Percentiles rank a stretch among this genome's conserved stretches.
Evolutionary conservation across 2,888 invertebrate genomes (phyloP).

Genomic region (Clivina fossor): DNA sequence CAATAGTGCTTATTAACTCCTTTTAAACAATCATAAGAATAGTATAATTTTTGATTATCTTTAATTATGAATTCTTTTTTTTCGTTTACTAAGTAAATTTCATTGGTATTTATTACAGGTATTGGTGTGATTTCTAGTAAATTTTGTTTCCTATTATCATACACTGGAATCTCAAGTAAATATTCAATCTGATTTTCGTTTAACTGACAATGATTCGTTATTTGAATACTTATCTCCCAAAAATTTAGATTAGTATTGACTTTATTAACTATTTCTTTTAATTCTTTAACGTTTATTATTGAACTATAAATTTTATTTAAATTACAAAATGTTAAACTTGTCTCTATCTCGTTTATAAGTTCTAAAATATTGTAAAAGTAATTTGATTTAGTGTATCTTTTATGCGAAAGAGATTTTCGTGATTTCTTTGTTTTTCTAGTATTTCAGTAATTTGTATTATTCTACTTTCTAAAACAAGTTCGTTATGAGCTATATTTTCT

Average conservation of each 20-base stretch:
- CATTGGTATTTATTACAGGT: neutral
- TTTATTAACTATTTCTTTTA: neutral
- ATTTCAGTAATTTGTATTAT: neutral
- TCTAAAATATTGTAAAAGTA: neutral
- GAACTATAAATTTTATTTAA: neutral
- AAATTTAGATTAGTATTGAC: neutral
- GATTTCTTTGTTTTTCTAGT: neutral
- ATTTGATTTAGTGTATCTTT: neutral
- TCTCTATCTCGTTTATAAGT: neutral
- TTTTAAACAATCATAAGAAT: neutral
- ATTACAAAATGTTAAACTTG: conserved; percentile 1
- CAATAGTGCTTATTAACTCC: neutral
- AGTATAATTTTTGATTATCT: neutral
- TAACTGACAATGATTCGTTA: neutral
- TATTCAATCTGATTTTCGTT: neutral
- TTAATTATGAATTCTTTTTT: conserved; percentile 2
- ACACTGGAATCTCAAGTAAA: neutral
- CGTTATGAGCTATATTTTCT: neutral
- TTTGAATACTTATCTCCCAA: neutral
- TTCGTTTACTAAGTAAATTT: neutral
- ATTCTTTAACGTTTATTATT: neutral
- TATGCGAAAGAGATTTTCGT: neutral
- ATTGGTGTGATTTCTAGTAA: neutral
- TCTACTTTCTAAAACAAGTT: neutral
- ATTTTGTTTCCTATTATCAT: neutral